Evolutionary conservation across 2,797 vertebrate species (phyloP).

Genomic region (Sebastes nivosus): DNA sequence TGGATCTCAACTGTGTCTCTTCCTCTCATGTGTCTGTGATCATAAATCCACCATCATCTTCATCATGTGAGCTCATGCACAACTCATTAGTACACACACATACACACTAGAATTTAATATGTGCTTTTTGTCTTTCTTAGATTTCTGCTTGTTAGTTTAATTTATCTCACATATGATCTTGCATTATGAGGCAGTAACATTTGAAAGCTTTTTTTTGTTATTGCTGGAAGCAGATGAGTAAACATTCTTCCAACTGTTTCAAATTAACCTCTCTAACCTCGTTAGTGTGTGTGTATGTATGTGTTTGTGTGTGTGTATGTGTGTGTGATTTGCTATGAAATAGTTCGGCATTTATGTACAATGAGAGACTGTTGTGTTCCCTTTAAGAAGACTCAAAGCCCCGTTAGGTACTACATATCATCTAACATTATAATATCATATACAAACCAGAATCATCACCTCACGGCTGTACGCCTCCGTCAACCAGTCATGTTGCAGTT

Average conservation of each 20-base stretch:
- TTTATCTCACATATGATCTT: background rate
- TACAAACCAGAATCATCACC: background rate
- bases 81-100: background rate
- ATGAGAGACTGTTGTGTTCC: background rate
- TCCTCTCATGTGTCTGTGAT: background rate
- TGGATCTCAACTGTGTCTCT: background rate
- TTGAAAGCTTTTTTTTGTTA: background rate
- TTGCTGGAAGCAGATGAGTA: background rate
- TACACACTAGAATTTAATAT: background rate
- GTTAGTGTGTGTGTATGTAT: background rate
- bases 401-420: background rate
- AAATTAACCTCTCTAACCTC: background rate
- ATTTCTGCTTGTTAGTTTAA: background rate
- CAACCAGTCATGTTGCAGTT: too few species aligned
- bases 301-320: background rate
- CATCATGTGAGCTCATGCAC: background rate
- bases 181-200: background rate
- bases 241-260: background rate
- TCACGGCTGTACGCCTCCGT: too few species aligned
- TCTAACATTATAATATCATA: background rate
- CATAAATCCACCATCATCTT: background rate
- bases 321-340: background rate
- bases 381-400: background rate
- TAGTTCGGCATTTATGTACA: background rate
- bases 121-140: background rate